Evolutionary conservation across 2,888 invertebrate genomes (phyloP).

Genomic region (Ptilodon capucinus): DNA sequence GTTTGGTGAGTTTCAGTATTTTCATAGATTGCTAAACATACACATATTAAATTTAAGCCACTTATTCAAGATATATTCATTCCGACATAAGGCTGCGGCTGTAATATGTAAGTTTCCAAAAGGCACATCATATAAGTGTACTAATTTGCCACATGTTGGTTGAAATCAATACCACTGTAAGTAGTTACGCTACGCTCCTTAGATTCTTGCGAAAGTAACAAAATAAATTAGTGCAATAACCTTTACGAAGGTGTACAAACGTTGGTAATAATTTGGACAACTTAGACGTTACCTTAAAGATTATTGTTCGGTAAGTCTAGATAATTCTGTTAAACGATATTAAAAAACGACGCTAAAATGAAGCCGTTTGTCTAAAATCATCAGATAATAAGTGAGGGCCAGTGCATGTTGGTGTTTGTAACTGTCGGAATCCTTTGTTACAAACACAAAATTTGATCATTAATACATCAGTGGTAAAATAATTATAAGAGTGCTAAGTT

Average conservation of each 20-base stretch:
- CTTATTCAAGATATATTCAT: conserved; percentile 11
- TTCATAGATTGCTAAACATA: conserved; percentile 39
- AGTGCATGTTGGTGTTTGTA: conserved; percentile 6
- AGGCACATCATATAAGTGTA: conserved; percentile 3
- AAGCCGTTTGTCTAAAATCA: neutral
- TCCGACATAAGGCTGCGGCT: conserved; percentile 5
- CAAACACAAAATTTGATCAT: no score
- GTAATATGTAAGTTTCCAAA: conserved; percentile 31
- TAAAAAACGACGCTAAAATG: no score
- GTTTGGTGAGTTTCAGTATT: conserved; percentile 41
- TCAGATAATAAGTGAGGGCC: neutral
- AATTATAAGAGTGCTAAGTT: no score
- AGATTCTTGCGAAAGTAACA: conserved; percentile 49
- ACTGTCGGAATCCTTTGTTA: neutral
- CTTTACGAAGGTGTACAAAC: conserved; percentile 21
- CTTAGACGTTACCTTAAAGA: no score
- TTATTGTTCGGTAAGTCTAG: no score
- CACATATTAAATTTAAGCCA: conserved; percentile 29
- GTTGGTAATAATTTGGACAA: conserved; percentile 12
- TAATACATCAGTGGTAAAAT: no score
- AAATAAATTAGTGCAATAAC: conserved; percentile 44
- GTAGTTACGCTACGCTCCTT: conserved; percentile 16
- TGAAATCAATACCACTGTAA: conserved; percentile 53
- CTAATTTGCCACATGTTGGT: conserved; percentile 32
- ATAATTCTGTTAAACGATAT: no score